Base-by-base conservation (phyloP, 2,888 invertebrate species). In the Tetramorium bicarinatum region DNA sequence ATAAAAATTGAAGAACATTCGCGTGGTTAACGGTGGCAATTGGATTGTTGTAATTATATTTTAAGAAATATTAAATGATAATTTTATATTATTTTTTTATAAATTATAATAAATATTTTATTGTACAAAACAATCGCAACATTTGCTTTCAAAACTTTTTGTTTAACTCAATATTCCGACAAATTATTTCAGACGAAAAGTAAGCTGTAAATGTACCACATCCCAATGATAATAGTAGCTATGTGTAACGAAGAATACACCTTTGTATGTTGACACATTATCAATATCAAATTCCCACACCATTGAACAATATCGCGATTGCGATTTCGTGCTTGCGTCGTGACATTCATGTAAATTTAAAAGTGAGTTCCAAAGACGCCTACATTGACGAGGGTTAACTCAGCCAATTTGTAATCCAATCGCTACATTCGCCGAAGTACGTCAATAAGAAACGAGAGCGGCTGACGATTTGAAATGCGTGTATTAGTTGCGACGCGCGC, bases 381-480 rank as follows among this genome's bases (percentile, higher is more conserved):
- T 61, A 80, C 38, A 59, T 79, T 59, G 49, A 72, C 59, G 59
- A 79, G 59, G 21, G 79, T 80, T 80, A 61, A 79, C 21, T 79
- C 71, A 80, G 25, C 25, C 82, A 66, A 80, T 75, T 82, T 76
- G 47, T 74, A 56, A 72, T 74, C 56, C 76, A 72, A 84, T 83
- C 72, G 69, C 34, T 56, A 49, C 8, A 54, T 67, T 77, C 56
- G 49, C 18, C 15, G 11, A 25, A 74, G 62, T 75, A 83, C 52
- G 59, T 59, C 54, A 80, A 85, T 62, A 52, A 82, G 47, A 52
- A 61, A 66, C 21, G 18, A 56, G 54, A 25, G 44, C 41, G 38
- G 11, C 13, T 21, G 25, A 80, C 64, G 62, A 82, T 87, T 83
- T 82, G 44, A 72, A 79, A 77, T 69, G 21, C 34, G 34, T 71